Percentiles rank a stretch among this genome's conserved stretches.
These are phyloP conservation scores for Eulimnadia texana DNA, from an alignment of 1,140 invertebrate species.

Conservation along the genomic window DNA sequence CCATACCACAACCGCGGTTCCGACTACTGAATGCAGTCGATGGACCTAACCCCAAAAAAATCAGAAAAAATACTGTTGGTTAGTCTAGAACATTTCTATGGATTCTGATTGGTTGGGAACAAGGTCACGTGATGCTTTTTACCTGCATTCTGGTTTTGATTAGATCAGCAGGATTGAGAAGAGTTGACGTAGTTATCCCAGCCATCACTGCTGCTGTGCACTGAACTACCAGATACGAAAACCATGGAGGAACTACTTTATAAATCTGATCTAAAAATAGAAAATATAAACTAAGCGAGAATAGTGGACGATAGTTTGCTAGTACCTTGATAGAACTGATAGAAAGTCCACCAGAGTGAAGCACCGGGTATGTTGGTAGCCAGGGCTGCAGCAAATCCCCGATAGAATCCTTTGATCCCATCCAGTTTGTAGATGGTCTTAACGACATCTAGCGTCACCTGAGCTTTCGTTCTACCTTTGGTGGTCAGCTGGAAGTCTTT, in stretches of 20 bases:
- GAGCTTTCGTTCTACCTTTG: slow-evolving; percentile 39
- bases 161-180: slow-evolving; percentile 88
- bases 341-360: slow-evolving; percentile 91
- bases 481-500: slow-evolving; percentile 7
- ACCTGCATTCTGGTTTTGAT: slow-evolving; percentile 78
- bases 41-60: slow-evolving; percentile 48
- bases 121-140: slow-evolving; percentile 18
- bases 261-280: slow-evolving; percentile 50
- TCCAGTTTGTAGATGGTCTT: slow-evolving; percentile 57
- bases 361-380: slow-evolving; percentile 88
- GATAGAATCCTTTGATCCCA: slow-evolving; percentile 75
- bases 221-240: slow-evolving; percentile 74
- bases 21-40: slow-evolving; percentile 58
- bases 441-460: slow-evolving; percentile 52
- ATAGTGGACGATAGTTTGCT: background rate
- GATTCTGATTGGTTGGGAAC: too few species aligned
- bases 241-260: slow-evolving; percentile 47
- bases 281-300: background rate
- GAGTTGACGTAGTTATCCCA: slow-evolving; percentile 76
- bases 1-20: slow-evolving; percentile 68
- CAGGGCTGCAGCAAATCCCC: slow-evolving; percentile 81
- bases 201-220: slow-evolving; percentile 74
- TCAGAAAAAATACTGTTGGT: background rate
- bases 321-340: slow-evolving; percentile 81
- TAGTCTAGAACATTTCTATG: background rate